These are phyloP conservation scores for Rhopalosiphum padi DNA, from an alignment of 1,140 invertebrate genomes.

Conservation along the genomic window DNA sequence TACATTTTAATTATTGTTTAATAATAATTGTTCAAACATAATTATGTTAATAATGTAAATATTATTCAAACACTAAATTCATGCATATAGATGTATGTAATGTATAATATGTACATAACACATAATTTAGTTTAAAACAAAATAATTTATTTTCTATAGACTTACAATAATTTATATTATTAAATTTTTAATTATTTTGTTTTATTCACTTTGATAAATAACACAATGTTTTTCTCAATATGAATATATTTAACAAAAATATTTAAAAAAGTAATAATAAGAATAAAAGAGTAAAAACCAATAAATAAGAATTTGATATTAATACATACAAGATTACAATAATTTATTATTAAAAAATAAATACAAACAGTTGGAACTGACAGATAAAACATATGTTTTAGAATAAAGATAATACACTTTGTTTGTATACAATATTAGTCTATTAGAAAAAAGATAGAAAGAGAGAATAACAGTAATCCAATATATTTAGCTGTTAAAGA, in stretches of 20 bases:
- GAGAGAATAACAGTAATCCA: background rate
- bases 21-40: background rate
- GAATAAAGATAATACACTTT: slow-evolving; percentile 25
- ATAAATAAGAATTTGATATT: slow-evolving; percentile 29
- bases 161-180: background rate
- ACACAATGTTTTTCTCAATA: background rate
- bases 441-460: slow-evolving; percentile 54
- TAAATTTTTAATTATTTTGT: slow-evolving; percentile 1
- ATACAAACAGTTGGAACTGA: slow-evolving; percentile 45
- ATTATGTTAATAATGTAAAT: background rate
- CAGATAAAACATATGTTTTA: slow-evolving; percentile 45
- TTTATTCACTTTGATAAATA: background rate
- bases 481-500: slow-evolving; percentile 22
- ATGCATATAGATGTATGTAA: background rate
- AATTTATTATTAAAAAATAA: slow-evolving; percentile 54
- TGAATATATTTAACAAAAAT: slow-evolving; percentile 11
- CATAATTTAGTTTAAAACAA: background rate
- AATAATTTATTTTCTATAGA: slow-evolving; percentile 21
- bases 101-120: background rate
- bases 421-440: slow-evolving; percentile 40
- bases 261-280: slow-evolving; percentile 34
- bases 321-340: slow-evolving; percentile 48
- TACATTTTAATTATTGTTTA: background rate
- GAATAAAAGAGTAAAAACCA: background rate
- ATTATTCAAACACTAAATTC: background rate